Evolutionary conservation across 1,140 invertebrate genomes (phyloP).

Genomic region (Araneus ventricosus): DNA sequence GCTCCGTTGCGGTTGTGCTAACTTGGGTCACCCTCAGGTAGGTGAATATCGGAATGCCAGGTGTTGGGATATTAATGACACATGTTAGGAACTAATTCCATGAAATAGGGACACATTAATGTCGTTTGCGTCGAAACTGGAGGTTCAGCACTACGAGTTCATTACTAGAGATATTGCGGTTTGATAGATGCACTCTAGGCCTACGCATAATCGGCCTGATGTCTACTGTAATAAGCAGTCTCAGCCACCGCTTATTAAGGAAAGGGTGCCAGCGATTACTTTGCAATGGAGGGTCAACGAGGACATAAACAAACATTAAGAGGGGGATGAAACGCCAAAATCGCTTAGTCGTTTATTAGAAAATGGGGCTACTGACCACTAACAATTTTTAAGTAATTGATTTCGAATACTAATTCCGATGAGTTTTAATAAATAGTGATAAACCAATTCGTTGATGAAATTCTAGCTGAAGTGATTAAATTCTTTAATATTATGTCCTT

Average conservation of each 20-base stretch:
- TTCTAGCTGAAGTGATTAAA: no score
- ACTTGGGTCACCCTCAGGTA: conserved; percentile 58
- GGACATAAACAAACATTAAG: not conserved
- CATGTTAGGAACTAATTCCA: conserved; percentile 71
- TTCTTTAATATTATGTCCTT: no score
- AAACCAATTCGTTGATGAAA: no score
- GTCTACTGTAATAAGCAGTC: conserved; percentile 45
- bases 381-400: no score
- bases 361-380: not conserved
- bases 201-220: conserved; percentile 58
- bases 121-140: conserved; percentile 66
- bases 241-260: conserved; percentile 52
- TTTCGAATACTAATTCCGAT: no score
- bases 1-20: conserved; percentile 47
- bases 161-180: conserved; percentile 65
- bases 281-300: not conserved
- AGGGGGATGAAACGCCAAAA: not conserved
- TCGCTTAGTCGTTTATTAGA: not conserved
- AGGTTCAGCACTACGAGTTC: conserved; percentile 58
- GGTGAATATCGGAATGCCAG: conserved; percentile 66
- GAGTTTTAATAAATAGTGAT: no score
- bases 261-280: conserved; percentile 28
- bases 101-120: conserved; percentile 68
- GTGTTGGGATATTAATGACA: conserved; percentile 70
- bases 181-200: conserved; percentile 55